Evolutionary conservation across 2,888 invertebrate species (phyloP), one percentile per base, ranked within the genome.

Genomic region (Bembecia ichneumoniformis): DNA sequence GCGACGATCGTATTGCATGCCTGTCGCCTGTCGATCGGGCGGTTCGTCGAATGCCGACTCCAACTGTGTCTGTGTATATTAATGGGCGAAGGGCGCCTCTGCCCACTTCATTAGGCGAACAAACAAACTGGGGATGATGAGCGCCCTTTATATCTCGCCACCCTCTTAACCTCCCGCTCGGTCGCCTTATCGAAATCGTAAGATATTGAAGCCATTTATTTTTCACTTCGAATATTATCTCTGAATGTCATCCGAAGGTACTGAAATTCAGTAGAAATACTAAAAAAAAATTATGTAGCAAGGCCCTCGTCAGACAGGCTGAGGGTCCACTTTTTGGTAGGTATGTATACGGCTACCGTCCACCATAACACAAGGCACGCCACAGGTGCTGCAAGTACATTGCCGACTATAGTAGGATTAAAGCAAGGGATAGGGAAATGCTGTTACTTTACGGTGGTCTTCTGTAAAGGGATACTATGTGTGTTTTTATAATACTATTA

Each of bases 41-140:
- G 44, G 44, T 13, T 44, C 3, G 44, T 10, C 17, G 44, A 48
- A 20, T 40, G 43, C 20, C 15, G 48, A 45, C 71, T 72, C 74
- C 73, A 69, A 77, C 75, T 74, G 74, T 28, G 28, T 28, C 28
- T 28, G 28, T 28, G 28, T 74, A 66, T 77, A 76, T 74, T 79
- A 77, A 79, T 78, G 75, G 74, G 61, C 58, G 62, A 54, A 66
- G 68, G 69, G 59, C 69, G 68, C 66, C 67, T 66, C 72, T 67
- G 66, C 78, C 80, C 77, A 77, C 82, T 82, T 83, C 84, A 84
- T 84, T 84, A 83, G 69, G 59, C 66, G 78, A 69, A 77, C 76
- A 83, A 84, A 84, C 79, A 82, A 78, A 72, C 59, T 57, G 66
- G 72, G 72, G 73, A 61, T 68, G 69, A 64, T 63, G 64, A 60